Evolutionary conservation across 1,140 invertebrate genomes (phyloP), one percentile per base, ranked within the genome.

Genomic region (Periplaneta americana): DNA sequence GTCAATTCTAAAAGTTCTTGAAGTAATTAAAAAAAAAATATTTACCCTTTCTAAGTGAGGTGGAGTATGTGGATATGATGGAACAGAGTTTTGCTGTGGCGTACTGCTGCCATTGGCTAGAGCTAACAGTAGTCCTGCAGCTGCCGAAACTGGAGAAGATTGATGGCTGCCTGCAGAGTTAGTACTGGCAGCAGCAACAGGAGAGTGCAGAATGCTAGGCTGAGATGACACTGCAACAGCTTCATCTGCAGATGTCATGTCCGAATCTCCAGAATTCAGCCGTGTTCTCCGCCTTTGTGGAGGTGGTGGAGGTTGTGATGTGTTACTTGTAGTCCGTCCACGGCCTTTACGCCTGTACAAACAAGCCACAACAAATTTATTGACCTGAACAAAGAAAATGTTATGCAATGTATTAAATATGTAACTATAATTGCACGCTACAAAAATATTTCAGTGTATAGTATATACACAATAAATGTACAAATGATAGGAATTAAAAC

Each of bases 231-330:
- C 36, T 37, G 84, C 91, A 80, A 89, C 90, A 84, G 91, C 91
- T 85, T 94, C 94, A 36, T 94, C 94, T 32, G 83, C 84, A 0
- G 92, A 93, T 3, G 93, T 94, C 2, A 93, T 91, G 82, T 94
- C 93, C 0, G 94, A 96, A 83, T 95, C 95, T 0, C 92, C 92
- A 0, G 93, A 94, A 86, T 94, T 94, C 0, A 93, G 86, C 10
- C 92, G 89, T 34, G 92, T 92, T 82, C 94, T 90, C 66, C 91
- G 86, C n/a, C 87, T 89, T 76, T 86, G 89, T 81, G 88, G 90
- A 34, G 82, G 80, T 36, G 86, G 87, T 48, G 87, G 86, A 28
- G 89, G 36, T 82, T 83, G 77, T 37, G 36, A 34, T 6, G 48
- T 91, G 75, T 89, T 90, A 39, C 92, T 92, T 0, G 90, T 91